Percentiles rank a stretch among this genome's conserved stretches.
Evolutionary conservation across 2,888 invertebrate genomes (phyloP).

Genomic region (Tetramorium bicarinatum): DNA sequence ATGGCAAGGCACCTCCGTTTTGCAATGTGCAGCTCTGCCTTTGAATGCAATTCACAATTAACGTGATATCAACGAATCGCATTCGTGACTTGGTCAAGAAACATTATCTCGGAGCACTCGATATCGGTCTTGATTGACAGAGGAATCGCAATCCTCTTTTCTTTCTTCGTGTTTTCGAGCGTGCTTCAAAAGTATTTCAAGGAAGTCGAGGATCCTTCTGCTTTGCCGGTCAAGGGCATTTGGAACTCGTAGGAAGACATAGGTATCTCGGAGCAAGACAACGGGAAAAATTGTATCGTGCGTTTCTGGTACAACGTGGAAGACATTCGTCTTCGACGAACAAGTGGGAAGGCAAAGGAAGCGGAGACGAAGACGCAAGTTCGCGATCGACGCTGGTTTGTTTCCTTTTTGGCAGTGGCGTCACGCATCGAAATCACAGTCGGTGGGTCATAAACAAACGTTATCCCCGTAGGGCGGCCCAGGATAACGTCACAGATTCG

Average conservation of each 20-base stretch:
- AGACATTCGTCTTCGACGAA: slow-evolving; percentile 35
- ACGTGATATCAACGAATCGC: slow-evolving; percentile 3
- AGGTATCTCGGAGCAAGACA: slow-evolving; percentile 5
- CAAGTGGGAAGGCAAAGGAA: slow-evolving; percentile 40
- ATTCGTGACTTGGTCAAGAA: neutral
- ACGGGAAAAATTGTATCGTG: neutral
- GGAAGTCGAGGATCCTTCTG: neutral
- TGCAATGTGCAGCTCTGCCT: neutral
- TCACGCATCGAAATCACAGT: slow-evolving; percentile 61
- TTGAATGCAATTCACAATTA: neutral
- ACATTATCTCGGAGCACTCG: neutral
- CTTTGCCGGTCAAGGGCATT: neutral
- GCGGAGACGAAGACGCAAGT: slow-evolving; percentile 11
- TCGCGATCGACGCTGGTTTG: slow-evolving; percentile 38
- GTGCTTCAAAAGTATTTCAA: slow-evolving; percentile 10
- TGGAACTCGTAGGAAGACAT: slow-evolving; percentile 43
- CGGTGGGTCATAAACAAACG: slow-evolving; percentile 46
- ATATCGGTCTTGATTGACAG: neutral
- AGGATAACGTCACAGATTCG: slow-evolving; percentile 53
- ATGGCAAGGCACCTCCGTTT: neutral
- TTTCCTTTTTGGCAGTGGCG: slow-evolving; percentile 69
- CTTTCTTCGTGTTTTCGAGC: neutral
- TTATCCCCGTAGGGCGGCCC: slow-evolving; percentile 57
- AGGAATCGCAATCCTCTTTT: neutral
- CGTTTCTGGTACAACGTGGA: slow-evolving; percentile 36